Conservation (phyloP, 2,888 invertebrate genomes). For the Biston betularia region DNA sequence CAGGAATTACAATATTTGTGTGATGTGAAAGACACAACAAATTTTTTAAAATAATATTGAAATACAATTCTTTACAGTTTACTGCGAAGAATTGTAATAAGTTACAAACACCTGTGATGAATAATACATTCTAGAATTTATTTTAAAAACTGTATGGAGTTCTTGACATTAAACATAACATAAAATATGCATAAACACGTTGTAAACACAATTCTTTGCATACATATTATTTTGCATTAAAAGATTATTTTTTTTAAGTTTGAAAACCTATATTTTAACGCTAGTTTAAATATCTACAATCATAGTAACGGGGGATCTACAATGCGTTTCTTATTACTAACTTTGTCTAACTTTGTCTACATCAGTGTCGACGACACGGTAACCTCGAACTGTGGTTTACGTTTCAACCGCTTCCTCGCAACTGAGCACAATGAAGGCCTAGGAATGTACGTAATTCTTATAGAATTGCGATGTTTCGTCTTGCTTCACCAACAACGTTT, state of each 20-base stretch:
- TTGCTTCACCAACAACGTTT: background rate
- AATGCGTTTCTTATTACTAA: constrained; percentile 4
- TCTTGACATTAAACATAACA: background rate
- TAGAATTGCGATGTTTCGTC: constrained; percentile 15
- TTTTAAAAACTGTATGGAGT: background rate
- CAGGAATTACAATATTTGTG: no score
- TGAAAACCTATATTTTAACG: constrained; percentile 1
- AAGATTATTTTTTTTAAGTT: background rate
- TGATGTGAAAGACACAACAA: no score
- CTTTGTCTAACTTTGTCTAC: constrained; percentile 20
- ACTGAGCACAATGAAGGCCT: constrained; percentile 27
- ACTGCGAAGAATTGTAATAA: no score
- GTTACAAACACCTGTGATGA: no score
- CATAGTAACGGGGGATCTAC: constrained; percentile 9
- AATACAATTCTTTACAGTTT: no score
- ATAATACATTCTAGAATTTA: background rate
- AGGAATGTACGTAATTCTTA: constrained; percentile 13
- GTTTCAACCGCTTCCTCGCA: constrained; percentile 37
- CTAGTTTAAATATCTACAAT: constrained; percentile 5
- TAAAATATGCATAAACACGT: constrained; percentile 5
- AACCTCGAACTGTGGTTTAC: constrained; percentile 42
- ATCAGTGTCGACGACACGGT: constrained; percentile 43
- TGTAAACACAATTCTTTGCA: constrained; percentile 1
- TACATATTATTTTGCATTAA: no score
- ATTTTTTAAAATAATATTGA: no score